Percentiles rank a stretch among this genome's conserved stretches.
These are phyloP conservation scores for Stictocephala bisonia DNA, from an alignment of 2,888 invertebrate genomes.

Conservation along the genomic window DNA sequence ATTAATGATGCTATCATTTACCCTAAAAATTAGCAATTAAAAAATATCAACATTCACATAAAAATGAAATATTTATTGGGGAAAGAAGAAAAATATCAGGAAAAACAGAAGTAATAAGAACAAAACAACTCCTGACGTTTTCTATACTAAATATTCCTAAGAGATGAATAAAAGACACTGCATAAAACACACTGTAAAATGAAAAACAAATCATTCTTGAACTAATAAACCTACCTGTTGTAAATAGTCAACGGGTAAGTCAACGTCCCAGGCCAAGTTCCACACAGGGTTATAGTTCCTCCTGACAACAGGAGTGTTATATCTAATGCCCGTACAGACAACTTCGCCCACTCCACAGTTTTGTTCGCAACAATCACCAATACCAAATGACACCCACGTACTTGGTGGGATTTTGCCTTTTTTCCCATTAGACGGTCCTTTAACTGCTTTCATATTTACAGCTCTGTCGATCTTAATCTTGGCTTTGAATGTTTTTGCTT, in stretches of 20 bases:
- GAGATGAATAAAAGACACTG: neutral
- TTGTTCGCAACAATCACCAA: conserved; percentile 29
- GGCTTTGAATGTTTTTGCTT: conserved; percentile 64
- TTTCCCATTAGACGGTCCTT: conserved; percentile 22
- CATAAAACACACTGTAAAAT: neutral
- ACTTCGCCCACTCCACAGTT: conserved; percentile 22
- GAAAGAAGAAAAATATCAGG: too few relatives aligned
- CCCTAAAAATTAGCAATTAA: too few relatives aligned
- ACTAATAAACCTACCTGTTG: conserved; percentile 46
- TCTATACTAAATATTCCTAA: too few relatives aligned
- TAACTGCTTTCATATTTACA: conserved; percentile 64
- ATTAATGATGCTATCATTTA: too few relatives aligned
- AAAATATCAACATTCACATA: too few relatives aligned
- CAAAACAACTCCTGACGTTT: too few relatives aligned
- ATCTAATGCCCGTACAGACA: conserved; percentile 3
- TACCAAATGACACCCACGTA: conserved; percentile 38
- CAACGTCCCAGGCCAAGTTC: conserved; percentile 48
- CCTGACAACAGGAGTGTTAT: conserved; percentile 69
- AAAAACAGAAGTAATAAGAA: too few relatives aligned
- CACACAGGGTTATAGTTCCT: conserved; percentile 66
- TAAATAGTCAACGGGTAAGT: conserved; percentile 47
- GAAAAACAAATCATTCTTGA: neutral
- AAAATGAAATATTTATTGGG: too few relatives aligned
- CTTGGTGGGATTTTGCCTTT: conserved; percentile 28
- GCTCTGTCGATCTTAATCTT: conserved; percentile 70